These are phyloP conservation scores for Eupithecia abbreviata DNA, from an alignment of 2,888 invertebrate genomes.

Conservation along the genomic window DNA sequence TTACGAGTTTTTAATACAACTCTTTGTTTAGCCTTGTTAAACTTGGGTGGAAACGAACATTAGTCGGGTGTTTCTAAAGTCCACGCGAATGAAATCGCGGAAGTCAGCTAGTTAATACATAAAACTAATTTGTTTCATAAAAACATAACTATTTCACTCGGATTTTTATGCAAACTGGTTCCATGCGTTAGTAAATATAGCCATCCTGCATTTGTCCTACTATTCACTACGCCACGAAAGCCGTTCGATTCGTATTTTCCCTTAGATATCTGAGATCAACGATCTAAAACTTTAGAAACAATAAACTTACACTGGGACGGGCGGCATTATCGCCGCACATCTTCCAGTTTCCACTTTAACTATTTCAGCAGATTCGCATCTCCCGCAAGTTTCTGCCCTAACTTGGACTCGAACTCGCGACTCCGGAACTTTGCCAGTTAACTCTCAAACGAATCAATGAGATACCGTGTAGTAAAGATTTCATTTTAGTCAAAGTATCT, in stretches of 20 bases:
- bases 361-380: constrained; percentile 32
- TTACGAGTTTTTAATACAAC: too few species aligned
- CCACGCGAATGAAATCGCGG: too few species aligned
- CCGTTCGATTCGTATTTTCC: neutral
- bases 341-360: constrained; percentile 29
- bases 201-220: neutral
- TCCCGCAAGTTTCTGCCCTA: constrained; percentile 9
- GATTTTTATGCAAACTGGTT: too few species aligned
- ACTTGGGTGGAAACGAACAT: too few species aligned
- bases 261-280: neutral
- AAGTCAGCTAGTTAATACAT: too few species aligned
- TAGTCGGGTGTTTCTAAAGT: too few species aligned
- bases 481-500: neutral
- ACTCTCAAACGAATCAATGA: neutral
- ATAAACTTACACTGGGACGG: constrained; percentile 19
- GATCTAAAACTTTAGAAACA: constrained; percentile 16
- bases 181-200: too few species aligned
- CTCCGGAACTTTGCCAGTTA: constrained; percentile 18
- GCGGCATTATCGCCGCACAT: constrained; percentile 27
- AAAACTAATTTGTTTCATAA: too few species aligned
- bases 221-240: neutral
- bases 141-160: too few species aligned
- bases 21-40: too few species aligned
- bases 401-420: constrained; percentile 2
- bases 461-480: neutral